Percentiles rank a stretch among this genome's conserved stretches.
These are phyloP conservation scores for Pachypeltis micranthus DNA, from an alignment of 1,140 invertebrate genomes.

Conservation along the genomic window DNA sequence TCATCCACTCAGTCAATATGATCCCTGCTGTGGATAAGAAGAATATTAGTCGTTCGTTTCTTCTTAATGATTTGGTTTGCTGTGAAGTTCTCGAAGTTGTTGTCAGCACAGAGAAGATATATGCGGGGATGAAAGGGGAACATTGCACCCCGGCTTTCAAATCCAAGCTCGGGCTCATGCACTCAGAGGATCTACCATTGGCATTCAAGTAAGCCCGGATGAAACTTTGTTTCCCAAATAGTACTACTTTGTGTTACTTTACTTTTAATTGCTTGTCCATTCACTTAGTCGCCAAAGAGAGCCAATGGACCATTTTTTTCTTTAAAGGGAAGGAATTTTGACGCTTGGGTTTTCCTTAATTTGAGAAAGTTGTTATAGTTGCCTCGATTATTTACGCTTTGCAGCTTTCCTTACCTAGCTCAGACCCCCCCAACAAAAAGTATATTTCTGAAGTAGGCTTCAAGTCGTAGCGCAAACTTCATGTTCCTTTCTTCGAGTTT, in stretches of 20 bases:
- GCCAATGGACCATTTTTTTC: neutral
- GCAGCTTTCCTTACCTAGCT: no score
- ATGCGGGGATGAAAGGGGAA: conserved; percentile 70
- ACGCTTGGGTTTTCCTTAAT: neutral
- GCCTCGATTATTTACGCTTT: no score
- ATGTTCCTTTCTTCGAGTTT: no score
- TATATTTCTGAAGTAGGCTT: no score
- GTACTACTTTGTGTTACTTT: neutral
- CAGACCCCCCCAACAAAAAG: no score
- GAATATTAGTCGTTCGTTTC: conserved; percentile 60
- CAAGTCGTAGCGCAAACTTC: no score
- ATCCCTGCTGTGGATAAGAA: conserved; percentile 70
- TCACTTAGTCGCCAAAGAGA: neutral
- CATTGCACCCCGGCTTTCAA: conserved; percentile 32
- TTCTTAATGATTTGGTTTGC: conserved; percentile 70
- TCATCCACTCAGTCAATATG: conserved; percentile 53
- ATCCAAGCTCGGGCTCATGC: conserved; percentile 59
- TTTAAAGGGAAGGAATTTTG: neutral
- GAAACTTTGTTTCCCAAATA: no score
- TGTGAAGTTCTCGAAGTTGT: conserved; percentile 79
- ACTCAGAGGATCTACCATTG: conserved; percentile 69
- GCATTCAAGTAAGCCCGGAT: conserved; percentile 79
- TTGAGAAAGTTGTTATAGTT: neutral
- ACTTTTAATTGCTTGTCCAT: neutral
- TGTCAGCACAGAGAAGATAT: conserved; percentile 73